Conservation (phyloP, 2,888 invertebrate genomes). For the Horisme vitalbata region DNA sequence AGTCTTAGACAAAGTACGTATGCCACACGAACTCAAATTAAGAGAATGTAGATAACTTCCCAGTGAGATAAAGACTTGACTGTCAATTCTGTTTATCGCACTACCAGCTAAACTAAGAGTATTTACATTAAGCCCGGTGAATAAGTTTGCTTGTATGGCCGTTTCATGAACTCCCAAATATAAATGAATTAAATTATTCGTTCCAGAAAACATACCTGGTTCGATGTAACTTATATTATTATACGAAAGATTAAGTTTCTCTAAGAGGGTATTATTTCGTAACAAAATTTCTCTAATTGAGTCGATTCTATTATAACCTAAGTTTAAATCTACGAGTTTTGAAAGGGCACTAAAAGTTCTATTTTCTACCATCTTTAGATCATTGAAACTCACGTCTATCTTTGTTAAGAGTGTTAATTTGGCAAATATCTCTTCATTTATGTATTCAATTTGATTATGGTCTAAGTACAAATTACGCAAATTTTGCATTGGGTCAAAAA, state of each 20-base stretch:
- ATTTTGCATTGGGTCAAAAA: constrained; percentile 7
- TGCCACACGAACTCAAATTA: constrained; percentile 9
- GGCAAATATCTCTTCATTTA: constrained; percentile 4
- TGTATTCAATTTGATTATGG: constrained; percentile 5
- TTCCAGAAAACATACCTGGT: constrained; percentile 6
- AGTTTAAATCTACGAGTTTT: constrained; percentile 4
- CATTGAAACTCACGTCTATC: constrained; percentile 14
- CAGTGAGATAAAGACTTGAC: constrained; percentile 6
- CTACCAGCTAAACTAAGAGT: constrained; percentile 12
- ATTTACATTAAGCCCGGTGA: not conserved
- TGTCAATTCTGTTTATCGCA: constrained; percentile 7
- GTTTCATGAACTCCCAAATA: not conserved
- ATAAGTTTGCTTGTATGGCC: not conserved
- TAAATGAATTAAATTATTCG: constrained; percentile 3
- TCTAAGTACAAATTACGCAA: constrained; percentile 2
- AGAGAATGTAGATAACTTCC: not conserved
- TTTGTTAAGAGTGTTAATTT: not conserved
- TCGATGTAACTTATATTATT: constrained; percentile 14
- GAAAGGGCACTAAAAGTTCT: constrained; percentile 6
- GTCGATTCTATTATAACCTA: constrained; percentile 5
- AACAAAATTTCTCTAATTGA: constrained; percentile 3
- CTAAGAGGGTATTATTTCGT: constrained; percentile 4
- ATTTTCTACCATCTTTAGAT: constrained; percentile 5
- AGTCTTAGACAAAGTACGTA: constrained; percentile 10
- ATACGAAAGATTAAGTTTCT: constrained; percentile 7